Evolutionary conservation across 1,140 invertebrate species (phyloP).

Genomic region (Plectus sambesii): DNA sequence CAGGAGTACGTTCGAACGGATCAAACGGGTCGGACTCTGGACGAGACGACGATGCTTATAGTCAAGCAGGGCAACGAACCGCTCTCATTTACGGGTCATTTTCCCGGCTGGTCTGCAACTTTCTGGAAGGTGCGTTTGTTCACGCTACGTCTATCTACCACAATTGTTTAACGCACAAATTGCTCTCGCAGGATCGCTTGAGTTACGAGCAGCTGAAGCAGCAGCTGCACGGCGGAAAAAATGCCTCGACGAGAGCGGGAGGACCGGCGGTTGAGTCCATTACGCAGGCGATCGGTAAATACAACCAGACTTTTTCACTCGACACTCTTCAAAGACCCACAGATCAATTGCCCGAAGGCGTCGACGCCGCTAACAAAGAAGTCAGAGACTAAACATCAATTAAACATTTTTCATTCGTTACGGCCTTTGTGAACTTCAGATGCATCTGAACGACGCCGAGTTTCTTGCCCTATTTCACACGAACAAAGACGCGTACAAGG

Average conservation of each 20-base stretch:
- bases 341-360: constrained; percentile 1
- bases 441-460: too few species aligned
- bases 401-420: too few species aligned
- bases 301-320: neutral
- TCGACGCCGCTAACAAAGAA: constrained; percentile 3
- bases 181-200: too few species aligned
- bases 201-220: too few species aligned
- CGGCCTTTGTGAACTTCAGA: too few species aligned
- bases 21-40: constrained; percentile 51
- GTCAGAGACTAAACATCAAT: too few species aligned
- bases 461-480: too few species aligned
- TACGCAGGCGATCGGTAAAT: neutral
- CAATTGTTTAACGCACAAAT: too few species aligned
- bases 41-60: constrained; percentile 54
- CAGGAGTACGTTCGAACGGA: too few species aligned
- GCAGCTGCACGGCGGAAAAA: neutral
- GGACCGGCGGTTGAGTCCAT: neutral
- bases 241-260: neutral
- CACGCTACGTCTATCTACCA: too few species aligned
- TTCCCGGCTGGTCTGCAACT: neutral
- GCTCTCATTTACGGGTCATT: constrained; percentile 1
- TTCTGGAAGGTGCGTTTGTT: too few species aligned
- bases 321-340: neutral
- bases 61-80: constrained; percentile 58
- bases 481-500: too few species aligned